Conservation (phyloP, 2,797 vertebrate species). For the Protonibea diacanthus region DNA sequence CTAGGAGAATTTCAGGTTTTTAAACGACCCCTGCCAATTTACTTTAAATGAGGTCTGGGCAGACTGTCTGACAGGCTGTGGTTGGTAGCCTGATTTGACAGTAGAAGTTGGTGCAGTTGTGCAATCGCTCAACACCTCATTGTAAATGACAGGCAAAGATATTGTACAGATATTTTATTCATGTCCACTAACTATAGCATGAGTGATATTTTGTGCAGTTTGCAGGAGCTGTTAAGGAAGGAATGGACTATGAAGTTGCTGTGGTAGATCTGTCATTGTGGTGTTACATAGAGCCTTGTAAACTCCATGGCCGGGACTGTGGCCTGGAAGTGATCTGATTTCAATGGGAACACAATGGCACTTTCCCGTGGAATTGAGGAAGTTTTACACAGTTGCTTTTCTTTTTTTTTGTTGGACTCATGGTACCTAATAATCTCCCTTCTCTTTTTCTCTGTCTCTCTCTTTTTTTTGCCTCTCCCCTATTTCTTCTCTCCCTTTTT, state of each 20-base stretch:
- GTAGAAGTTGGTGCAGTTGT: background rate
- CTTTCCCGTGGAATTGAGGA: conserved; percentile 47
- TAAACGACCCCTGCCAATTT: conserved; percentile 10
- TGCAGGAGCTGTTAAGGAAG: conserved; percentile 30
- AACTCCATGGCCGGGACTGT: conserved; percentile 36
- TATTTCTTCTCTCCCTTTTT: conserved; percentile 51
- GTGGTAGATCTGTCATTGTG: conserved; percentile 51
- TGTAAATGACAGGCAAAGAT: background rate
- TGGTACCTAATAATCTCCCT: conserved; percentile 42
- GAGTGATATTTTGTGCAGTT: conserved; percentile 26
- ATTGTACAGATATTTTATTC: background rate
- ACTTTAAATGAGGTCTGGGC: background rate
- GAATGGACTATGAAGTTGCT: conserved; percentile 50
- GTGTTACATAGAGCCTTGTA: conserved; percentile 54
- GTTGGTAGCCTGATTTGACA: background rate
- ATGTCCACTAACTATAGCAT: background rate
- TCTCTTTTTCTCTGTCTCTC: conserved; percentile 16
- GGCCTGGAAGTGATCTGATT: conserved; percentile 59
- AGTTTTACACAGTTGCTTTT: conserved; percentile 31
- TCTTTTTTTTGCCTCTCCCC: conserved; percentile 30
- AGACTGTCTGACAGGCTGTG: background rate
- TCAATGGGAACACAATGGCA: conserved; percentile 55
- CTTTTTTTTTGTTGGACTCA: conserved; percentile 40
- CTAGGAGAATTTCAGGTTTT: conserved; percentile 23
- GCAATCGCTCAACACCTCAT: background rate